Base-by-base conservation (phyloP, 2,797 vertebrate species). In the Pempheris klunzingeri region DNA sequence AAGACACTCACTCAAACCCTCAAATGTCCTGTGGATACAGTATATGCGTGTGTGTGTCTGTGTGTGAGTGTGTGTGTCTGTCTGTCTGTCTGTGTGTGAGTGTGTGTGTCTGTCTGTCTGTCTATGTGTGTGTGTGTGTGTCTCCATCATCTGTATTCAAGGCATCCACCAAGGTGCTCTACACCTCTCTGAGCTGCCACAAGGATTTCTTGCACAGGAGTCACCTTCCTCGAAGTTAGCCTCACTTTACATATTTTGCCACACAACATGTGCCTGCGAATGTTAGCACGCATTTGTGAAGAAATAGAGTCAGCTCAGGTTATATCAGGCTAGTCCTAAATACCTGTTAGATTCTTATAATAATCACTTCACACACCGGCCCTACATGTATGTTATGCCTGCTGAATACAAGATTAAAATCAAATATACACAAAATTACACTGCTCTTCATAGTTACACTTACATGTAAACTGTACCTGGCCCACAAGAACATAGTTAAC, bases 141-240 rank as follows among this genome's bases (percentile, higher is more conserved):
- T 43, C 5, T 58, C 52, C 54, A 62, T 83, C 73, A 89, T 91
- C 78, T 87, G 72, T 86, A 91, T 91, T 86, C 88, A 81, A 78
- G 38, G 60, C 74, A 74, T 65, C 36, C 63, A 62, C 86, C 64
- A 71, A 87, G 74, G 84, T 87, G 83, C 68, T 79, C 58, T 34
- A 38, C 71, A 77, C 59, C 74, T 71, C 73, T 81, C 82, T 54
- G 78, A 83, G 80, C 66, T 82, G 77, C 80, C 62, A 71, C 9
- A 9, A 82, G 36, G 46, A 77, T 57, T 60, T 78, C 47, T 59
- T 43, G 22, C 46, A 53, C 43, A 67, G 18, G 34, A 83, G 69
- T 80, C 77, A 83, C 69, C 58, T 78, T 83, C 58, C 58, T 34
- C 44, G 68, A 77, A 80, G 57, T 80, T 77, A 22, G 38, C 39